These are phyloP conservation scores for Neodontobutis hainanensis DNA, from an alignment of 2,113 vertebrate species.

Conservation along the genomic window DNA sequence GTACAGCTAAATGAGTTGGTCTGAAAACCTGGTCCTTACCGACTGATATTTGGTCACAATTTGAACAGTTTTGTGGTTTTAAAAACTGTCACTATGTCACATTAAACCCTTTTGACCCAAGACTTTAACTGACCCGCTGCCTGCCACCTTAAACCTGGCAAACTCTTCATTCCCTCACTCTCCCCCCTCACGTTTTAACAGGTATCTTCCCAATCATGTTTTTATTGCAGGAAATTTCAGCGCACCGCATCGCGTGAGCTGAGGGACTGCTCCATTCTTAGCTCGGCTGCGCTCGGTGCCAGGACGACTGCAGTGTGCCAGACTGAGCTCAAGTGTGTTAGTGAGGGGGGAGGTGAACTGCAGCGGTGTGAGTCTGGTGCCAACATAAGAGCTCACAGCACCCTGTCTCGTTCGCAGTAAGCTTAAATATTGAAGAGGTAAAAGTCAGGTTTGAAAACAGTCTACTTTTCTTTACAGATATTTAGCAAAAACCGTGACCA, in stretches of 20 bases:
- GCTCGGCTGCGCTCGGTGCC: conserved; percentile 68
- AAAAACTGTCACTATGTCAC: too few relatives aligned
- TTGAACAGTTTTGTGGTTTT: too few relatives aligned
- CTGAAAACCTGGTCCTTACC: too few relatives aligned
- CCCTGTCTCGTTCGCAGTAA: background rate
- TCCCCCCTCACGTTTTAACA: conserved; percentile 65
- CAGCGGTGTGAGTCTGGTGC: conserved; percentile 44
- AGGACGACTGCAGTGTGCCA: conserved; percentile 70
- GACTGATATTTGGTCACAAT: too few relatives aligned
- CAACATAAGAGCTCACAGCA: conserved; percentile 45
- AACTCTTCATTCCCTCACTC: conserved; percentile 29
- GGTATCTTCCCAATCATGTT: conserved; percentile 81
- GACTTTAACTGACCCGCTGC: background rate
- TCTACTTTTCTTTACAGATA: too few relatives aligned
- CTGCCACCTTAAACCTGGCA: conserved; percentile 38
- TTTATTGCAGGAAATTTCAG: conserved; percentile 85
- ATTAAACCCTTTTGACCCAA: background rate
- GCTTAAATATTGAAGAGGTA: too few relatives aligned
- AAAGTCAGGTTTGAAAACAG: too few relatives aligned
- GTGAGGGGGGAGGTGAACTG: conserved; percentile 35
- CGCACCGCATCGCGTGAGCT: conserved; percentile 82
- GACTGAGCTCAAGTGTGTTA: conserved; percentile 47
- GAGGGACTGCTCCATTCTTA: conserved; percentile 79
- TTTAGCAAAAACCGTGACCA: too few relatives aligned
- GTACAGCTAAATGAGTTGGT: too few relatives aligned